These are phyloP conservation scores for Nomada flava DNA, from an alignment of 2,888 invertebrate species.

Conservation along the genomic window DNA sequence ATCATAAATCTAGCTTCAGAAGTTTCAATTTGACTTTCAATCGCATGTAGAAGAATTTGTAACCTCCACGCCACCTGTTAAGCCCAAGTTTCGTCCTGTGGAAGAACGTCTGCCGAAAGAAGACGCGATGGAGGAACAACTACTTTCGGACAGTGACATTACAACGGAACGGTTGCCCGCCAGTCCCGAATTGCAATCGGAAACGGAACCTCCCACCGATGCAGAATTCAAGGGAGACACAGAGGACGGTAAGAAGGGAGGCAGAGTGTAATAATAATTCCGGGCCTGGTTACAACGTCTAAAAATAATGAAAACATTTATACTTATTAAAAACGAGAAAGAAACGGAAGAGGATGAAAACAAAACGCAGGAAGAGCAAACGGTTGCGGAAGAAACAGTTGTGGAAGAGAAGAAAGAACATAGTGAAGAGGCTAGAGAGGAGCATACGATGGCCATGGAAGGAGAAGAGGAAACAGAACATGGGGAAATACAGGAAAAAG, in stretches of 20 bases:
- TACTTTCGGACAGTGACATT: constrained; percentile 27
- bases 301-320: background rate
- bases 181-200: constrained; percentile 10
- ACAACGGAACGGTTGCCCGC: constrained; percentile 22
- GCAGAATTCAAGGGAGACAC: background rate
- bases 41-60: background rate
- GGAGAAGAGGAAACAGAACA: constrained; percentile 5
- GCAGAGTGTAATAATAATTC: background rate
- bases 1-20: background rate
- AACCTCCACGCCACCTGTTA: background rate
- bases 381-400: too few relatives aligned
- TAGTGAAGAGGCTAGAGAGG: background rate
- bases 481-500: constrained; percentile 11
- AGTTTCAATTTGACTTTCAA: background rate
- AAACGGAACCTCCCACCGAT: background rate
- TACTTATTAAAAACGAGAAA: background rate
- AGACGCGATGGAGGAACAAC: constrained; percentile 10
- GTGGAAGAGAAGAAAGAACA: background rate
- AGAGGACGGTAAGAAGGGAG: constrained; percentile 2
- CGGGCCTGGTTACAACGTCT: background rate
- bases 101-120: constrained; percentile 14
- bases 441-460: background rate
- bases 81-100: constrained; percentile 23
- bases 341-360: background rate
- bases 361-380: background rate